Evolutionary conservation across 1,140 invertebrate species (phyloP).

Genomic region (Leguminivora glycinivorella): DNA sequence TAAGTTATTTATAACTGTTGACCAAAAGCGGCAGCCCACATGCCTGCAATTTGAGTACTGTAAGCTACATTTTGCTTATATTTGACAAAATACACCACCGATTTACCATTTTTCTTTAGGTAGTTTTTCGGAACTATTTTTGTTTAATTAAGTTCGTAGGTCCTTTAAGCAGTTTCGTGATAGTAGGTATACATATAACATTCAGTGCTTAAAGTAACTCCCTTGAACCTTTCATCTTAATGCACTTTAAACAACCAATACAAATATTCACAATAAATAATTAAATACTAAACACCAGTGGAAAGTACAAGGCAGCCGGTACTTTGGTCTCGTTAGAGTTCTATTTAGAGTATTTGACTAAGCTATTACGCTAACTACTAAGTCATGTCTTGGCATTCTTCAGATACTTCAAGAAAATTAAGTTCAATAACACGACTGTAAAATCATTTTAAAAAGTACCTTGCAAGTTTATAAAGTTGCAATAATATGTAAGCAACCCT

Average conservation of each 20-base stretch:
- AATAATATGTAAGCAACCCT: background rate
- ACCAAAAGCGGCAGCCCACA: background rate
- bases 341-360: slow-evolving; percentile 29
- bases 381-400: slow-evolving; percentile 26
- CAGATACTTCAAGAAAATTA: background rate
- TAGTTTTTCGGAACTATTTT: too few relatives aligned
- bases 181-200: too few relatives aligned
- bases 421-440: background rate
- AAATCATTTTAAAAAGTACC: background rate
- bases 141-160: too few relatives aligned
- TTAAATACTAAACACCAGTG: slow-evolving; percentile 21
- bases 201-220: background rate
- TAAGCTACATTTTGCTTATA: too few relatives aligned
- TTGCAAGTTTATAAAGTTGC: background rate
- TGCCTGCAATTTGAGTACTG: too few relatives aligned
- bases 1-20: slow-evolving; percentile 8
- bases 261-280: slow-evolving; percentile 11
- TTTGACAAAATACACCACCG: too few relatives aligned
- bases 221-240: slow-evolving; percentile 4
- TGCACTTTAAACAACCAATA: slow-evolving; percentile 15
- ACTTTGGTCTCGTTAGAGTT: slow-evolving; percentile 10
- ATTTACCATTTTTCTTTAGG: too few relatives aligned
- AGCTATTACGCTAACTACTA: slow-evolving; percentile 4
- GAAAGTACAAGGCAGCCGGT: slow-evolving; percentile 11
- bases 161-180: too few relatives aligned